Evolutionary conservation across 2,888 invertebrate genomes (phyloP), one percentile per base, ranked within the genome.

Genomic region (Lissocephala sabroskyi): DNA sequence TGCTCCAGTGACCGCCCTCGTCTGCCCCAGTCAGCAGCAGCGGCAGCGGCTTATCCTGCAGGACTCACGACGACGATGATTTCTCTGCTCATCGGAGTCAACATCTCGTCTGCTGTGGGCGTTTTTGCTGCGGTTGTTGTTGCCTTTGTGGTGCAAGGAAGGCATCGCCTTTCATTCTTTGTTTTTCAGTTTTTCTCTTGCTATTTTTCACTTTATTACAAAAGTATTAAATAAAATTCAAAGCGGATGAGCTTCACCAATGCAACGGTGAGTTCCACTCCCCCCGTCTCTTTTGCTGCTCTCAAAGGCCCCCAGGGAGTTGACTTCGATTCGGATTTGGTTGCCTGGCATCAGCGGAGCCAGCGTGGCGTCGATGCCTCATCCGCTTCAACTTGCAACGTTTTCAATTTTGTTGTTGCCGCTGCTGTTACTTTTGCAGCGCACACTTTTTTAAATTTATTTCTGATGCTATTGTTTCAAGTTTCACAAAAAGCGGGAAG

Each of bases 191-290:
- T 71, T 71, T 71, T 75, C 75, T n/a, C n/a, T n/a, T n/a, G 59
- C 65, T 75, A 77, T 73, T 73, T 73, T 77, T 66, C 73, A 73
- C 73, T 73, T 71, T 73, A 77, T 73, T 73, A 73, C 78, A 73
- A 73, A 73, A 75, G 75, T 78, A 77, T 77, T 73, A 77, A 73
- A 77, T 73, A 66, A 73, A 73, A 73, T 73, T 70, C 75, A 73
- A 73, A 73, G 78, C 71, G 75, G 77, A 77, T 59, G 75, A 55
- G 70, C 48, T 59, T 50, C 59, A 51, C 47, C 45, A 56, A 51
- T 51, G 49, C 49, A 43, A 42, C 41, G 23, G 23, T 7, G 7
- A 5, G 4, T 23, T 23, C 7, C 23, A 7, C 23, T 7, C 7
- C 4, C 7, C n/a, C n/a, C n/a, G n/a, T n/a, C n/a, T n/a, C n/a